Conservation (phyloP, 2,113 vertebrate species). For the Thomomys bottae region DNA sequence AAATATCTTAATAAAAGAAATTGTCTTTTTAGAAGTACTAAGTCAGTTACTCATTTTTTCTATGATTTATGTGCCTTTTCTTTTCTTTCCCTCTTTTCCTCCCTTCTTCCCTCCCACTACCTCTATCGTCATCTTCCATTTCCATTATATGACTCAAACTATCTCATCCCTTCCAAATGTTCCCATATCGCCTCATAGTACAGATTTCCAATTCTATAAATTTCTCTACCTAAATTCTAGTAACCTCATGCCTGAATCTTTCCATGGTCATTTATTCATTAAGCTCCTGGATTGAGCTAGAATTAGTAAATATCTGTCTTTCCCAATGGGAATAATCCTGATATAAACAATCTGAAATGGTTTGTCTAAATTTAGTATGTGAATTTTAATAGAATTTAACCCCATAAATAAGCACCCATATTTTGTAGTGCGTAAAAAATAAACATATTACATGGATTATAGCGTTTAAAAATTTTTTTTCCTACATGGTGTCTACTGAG, state of each 20-base stretch:
- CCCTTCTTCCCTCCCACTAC: background rate
- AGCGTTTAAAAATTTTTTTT: no score
- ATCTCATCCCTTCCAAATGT: background rate
- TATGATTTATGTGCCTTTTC: background rate
- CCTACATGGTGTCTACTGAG: no score
- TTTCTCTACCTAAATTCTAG: background rate
- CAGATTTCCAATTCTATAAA: background rate
- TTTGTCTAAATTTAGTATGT: conserved; percentile 43
- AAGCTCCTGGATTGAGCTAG: background rate
- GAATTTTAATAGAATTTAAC: conserved; percentile 60
- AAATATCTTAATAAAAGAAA: background rate
- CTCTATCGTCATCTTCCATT: background rate
- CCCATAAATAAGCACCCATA: conserved; percentile 43
- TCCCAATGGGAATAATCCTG: background rate
- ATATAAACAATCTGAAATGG: conserved; percentile 15
- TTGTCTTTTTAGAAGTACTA: background rate
- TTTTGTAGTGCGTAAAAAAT: conserved; percentile 38
- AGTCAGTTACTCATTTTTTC: conserved; percentile 15
- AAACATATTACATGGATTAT: conserved; percentile 17
- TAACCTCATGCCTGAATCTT: background rate
- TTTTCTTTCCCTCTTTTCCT: background rate
- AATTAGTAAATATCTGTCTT: background rate
- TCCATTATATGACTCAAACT: background rate
- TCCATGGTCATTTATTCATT: background rate
- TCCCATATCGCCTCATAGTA: background rate